These are phyloP conservation scores for Coptodon bakossiorum DNA, from an alignment of 2,113 vertebrate species.

Conservation along the genomic window DNA sequence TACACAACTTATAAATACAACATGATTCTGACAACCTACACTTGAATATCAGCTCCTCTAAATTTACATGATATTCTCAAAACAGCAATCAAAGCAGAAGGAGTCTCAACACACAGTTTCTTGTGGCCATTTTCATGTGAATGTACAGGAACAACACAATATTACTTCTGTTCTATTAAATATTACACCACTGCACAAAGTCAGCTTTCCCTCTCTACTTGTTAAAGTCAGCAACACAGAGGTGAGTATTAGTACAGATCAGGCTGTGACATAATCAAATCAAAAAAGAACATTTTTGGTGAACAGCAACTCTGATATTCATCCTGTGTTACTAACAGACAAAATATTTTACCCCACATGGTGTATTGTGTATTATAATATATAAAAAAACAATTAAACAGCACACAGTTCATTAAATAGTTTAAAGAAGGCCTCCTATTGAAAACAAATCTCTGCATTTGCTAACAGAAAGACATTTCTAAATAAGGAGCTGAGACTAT, in stretches of 20 bases:
- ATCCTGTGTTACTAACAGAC: neutral
- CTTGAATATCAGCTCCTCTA: neutral
- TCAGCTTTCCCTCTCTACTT: neutral
- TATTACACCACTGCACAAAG: neutral
- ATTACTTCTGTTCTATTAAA: neutral
- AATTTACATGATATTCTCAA: neutral
- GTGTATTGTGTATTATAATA: neutral
- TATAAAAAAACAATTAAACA: neutral
- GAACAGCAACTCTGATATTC: neutral
- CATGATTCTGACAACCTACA: neutral
- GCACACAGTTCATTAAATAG: neutral
- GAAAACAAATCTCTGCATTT: neutral
- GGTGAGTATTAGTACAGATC: neutral
- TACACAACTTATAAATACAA: neutral
- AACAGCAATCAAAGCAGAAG: neutral
- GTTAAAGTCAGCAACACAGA: neutral
- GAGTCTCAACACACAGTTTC: neutral
- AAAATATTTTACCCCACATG: fast-evolving
- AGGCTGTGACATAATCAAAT: neutral
- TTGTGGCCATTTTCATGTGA: neutral
- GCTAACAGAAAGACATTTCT: neutral
- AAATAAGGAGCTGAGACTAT: neutral
- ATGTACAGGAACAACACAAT: neutral
- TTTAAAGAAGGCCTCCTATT: neutral
- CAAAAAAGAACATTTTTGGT: fast-evolving